These are phyloP conservation scores for Rhinatrema bivittatum DNA, from an alignment of 2,797 vertebrate species.

Conservation along the genomic window DNA sequence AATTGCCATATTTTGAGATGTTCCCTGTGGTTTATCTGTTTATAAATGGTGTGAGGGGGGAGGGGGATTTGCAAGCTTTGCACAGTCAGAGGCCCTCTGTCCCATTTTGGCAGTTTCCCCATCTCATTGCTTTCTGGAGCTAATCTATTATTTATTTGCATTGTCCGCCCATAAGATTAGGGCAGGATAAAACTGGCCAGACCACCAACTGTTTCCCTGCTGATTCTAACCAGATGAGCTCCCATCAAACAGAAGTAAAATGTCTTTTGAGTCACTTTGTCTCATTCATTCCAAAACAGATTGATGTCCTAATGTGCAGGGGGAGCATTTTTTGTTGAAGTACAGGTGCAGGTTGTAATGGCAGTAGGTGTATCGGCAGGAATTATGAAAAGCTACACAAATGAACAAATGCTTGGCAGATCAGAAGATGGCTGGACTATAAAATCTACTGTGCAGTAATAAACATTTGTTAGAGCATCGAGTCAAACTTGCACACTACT, in stretches of 20 bases:
- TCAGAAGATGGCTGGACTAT: too few relatives aligned
- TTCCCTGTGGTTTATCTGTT: not conserved
- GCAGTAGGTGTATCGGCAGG: too few relatives aligned
- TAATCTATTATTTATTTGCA: not conserved
- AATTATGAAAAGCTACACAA: too few relatives aligned
- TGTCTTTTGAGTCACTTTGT: conserved; percentile 3
- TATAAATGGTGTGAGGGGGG: too few relatives aligned
- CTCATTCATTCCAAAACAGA: not conserved
- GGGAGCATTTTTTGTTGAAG: too few relatives aligned
- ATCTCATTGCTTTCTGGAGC: conserved; percentile 1
- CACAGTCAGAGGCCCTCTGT: not conserved
- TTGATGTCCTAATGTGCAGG: not conserved
- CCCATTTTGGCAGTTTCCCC: not conserved
- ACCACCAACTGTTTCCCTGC: conserved; percentile 5
- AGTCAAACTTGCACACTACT: too few relatives aligned
- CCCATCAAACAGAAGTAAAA: not conserved
- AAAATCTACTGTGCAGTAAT: too few relatives aligned
- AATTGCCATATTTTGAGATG: conserved; percentile 1
- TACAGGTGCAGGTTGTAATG: too few relatives aligned
- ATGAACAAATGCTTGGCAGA: too few relatives aligned
- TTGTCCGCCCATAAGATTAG: conserved; percentile 13
- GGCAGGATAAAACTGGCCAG: conserved; percentile 27
- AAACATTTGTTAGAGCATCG: too few relatives aligned
- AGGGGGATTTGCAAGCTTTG: conserved; percentile 1
- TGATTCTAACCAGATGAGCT: conserved; percentile 18